These are phyloP conservation scores for Oncopodura yosiiana DNA, from an alignment of 1,140 invertebrate species.

Conservation along the genomic window DNA sequence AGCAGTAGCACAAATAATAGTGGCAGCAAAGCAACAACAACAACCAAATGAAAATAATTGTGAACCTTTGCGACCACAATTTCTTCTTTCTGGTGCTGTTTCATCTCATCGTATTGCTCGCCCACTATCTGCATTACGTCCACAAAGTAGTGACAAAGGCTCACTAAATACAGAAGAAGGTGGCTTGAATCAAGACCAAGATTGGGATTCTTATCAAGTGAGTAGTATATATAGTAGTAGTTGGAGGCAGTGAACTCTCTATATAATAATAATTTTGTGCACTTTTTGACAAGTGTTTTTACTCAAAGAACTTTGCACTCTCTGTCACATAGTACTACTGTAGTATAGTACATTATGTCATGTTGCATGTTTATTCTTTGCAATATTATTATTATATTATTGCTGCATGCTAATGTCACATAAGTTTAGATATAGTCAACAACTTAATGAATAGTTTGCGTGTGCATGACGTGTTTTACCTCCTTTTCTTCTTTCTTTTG, in stretches of 20 bases:
- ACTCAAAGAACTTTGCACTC: too few species aligned
- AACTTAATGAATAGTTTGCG: not conserved
- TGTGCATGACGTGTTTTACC: not conserved
- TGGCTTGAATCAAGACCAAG: constrained; percentile 22
- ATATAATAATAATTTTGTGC: too few species aligned
- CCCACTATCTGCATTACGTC: too few species aligned
- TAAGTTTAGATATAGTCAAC: not conserved
- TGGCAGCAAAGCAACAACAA: constrained; percentile 1
- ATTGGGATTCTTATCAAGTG: constrained; percentile 36
- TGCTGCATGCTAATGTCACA: not conserved
- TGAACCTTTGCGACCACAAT: too few species aligned
- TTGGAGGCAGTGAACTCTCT: too few species aligned
- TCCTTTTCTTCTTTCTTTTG: not conserved
- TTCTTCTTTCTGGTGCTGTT: not conserved
- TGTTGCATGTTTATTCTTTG: not conserved
- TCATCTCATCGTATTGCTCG: too few species aligned
- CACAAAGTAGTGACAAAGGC: constrained; percentile 21
- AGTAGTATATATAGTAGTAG: not conserved
- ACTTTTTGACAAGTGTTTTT: too few species aligned
- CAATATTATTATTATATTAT: not conserved
- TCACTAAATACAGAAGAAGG: constrained; percentile 29
- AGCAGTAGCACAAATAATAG: too few species aligned
- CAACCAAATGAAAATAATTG: not conserved
- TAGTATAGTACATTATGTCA: too few species aligned
- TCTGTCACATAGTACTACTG: too few species aligned